These are phyloP conservation scores for Heliconius hortense DNA, from an alignment of 2,888 invertebrate genomes.

Conservation along the genomic window DNA sequence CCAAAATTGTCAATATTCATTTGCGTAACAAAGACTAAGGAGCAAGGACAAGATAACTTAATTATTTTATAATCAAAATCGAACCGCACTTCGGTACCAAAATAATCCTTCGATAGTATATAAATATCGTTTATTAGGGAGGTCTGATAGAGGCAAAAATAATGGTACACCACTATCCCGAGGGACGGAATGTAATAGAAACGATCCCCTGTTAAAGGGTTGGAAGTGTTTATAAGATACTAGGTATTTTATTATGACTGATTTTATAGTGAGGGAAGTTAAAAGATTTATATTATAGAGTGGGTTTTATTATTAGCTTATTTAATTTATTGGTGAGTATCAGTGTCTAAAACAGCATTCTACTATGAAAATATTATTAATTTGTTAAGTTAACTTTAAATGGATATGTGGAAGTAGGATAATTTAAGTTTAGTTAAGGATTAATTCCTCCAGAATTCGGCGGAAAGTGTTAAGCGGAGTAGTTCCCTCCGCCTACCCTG, in stretches of 20 bases:
- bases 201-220: constrained; percentile 44
- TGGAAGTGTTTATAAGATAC: constrained; percentile 38
- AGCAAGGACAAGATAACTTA: constrained; percentile 18
- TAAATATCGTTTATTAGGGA: constrained; percentile 48
- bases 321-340: background rate
- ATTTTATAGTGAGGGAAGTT: background rate
- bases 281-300: background rate
- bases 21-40: constrained; percentile 6
- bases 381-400: no score
- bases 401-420: no score
- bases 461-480: no score
- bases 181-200: constrained; percentile 46
- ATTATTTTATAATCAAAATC: constrained; percentile 34
- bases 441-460: no score
- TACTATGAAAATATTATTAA: no score
- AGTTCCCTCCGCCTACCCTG: no score
- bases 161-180: constrained; percentile 46
- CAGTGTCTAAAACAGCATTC: no score
- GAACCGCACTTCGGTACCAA: constrained; percentile 25
- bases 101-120: constrained; percentile 33
- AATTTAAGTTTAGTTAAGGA: no score
- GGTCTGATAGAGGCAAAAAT: constrained; percentile 48
- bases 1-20: constrained; percentile 10
- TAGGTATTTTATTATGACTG: constrained; percentile 19
- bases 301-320: background rate